These are phyloP conservation scores for Glareola pratincola DNA, from an alignment of 2,113 vertebrate genomes.

Conservation along the genomic window DNA sequence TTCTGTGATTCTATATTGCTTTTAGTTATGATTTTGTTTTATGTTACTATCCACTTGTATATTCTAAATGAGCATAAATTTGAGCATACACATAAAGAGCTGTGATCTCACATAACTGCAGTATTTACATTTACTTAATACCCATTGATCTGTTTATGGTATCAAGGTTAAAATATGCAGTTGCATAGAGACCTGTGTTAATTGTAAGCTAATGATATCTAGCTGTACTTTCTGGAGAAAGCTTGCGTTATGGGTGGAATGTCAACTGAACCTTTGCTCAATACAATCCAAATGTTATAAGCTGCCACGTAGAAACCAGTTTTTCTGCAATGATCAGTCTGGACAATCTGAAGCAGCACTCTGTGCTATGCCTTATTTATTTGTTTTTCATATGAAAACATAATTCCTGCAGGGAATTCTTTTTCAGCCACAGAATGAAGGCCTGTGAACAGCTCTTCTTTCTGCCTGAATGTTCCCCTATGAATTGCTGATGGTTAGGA, in stretches of 20 bases:
- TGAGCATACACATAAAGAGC: neutral
- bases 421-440: neutral
- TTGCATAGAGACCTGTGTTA: neutral
- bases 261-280: neutral
- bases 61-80: neutral
- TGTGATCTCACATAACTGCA: neutral
- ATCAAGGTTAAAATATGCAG: neutral
- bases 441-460: neutral
- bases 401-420: constrained; percentile 28
- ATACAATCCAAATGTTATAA: neutral
- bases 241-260: neutral
- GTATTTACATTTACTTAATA: neutral
- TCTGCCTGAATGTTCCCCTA: constrained; percentile 7
- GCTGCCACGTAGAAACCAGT: neutral
- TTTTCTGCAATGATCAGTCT: neutral
- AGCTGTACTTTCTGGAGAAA: neutral
- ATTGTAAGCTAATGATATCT: neutral
- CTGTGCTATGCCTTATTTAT: neutral
- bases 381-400: neutral
- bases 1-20: neutral
- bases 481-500: constrained; percentile 27
- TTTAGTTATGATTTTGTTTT: neutral
- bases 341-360: neutral
- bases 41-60: neutral
- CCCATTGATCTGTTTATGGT: neutral